These are phyloP conservation scores for Aphis gossypii DNA, from an alignment of 1,140 invertebrate genomes.

Conservation along the genomic window DNA sequence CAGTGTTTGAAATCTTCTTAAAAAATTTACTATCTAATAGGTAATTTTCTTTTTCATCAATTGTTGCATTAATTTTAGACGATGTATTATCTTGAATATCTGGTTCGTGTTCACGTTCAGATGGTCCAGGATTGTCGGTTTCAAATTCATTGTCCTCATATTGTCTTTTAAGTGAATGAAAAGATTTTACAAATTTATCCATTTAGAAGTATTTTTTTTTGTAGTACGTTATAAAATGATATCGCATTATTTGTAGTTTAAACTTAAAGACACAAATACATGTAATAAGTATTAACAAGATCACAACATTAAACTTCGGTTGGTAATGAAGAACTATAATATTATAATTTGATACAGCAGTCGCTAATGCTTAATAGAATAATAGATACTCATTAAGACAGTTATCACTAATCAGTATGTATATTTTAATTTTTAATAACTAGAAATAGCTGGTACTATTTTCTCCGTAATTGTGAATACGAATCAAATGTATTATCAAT, in stretches of 20 bases:
- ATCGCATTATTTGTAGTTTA: too few species aligned
- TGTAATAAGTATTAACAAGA: too few species aligned
- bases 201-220: too few species aligned
- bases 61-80: too few species aligned
- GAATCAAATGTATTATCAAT: background rate
- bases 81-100: background rate
- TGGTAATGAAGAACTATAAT: background rate
- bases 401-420: background rate
- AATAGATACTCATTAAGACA: background rate
- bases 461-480: background rate
- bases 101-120: background rate
- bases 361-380: too few species aligned
- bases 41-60: too few species aligned
- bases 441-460: too few species aligned
- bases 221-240: too few species aligned
- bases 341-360: background rate
- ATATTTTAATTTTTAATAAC: background rate
- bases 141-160: background rate
- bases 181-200: background rate
- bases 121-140: background rate
- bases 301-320: too few species aligned
- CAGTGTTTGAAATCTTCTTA: too few species aligned
- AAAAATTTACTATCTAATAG: too few species aligned
- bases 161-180: background rate
- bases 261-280: too few species aligned